Percentiles rank a stretch among this genome's conserved stretches.
Evolutionary conservation across 2,797 vertebrate species (phyloP).

Genomic region (Gallirallus australis): DNA sequence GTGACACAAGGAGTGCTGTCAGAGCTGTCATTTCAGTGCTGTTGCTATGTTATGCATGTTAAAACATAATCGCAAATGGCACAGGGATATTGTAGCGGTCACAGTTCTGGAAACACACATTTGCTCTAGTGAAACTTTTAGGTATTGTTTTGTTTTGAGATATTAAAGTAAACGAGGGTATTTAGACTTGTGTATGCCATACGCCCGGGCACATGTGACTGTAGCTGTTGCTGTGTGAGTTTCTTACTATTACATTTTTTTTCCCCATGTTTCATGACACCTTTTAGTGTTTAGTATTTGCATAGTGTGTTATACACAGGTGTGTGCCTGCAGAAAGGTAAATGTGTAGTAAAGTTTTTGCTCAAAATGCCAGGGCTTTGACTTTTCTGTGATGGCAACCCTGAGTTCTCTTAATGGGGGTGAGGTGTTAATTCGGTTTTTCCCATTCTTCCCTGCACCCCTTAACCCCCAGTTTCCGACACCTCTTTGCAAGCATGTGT

Average conservation of each 20-base stretch:
- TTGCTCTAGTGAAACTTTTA: not conserved
- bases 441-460: not conserved
- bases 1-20: slow-evolving; percentile 70
- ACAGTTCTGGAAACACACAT: not conserved
- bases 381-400: not conserved
- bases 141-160: not conserved
- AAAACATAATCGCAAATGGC: slow-evolving; percentile 57
- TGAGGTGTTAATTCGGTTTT: not conserved
- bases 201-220: not conserved
- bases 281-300: not conserved
- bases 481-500: not conserved
- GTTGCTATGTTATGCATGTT: slow-evolving; percentile 41
- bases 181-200: not conserved
- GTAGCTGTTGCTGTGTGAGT: not conserved
- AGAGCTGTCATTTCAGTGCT: slow-evolving; percentile 63
- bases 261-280: not conserved
- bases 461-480: not conserved
- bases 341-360: too few relatives aligned
- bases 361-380: not conserved
- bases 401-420: not conserved
- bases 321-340: not conserved
- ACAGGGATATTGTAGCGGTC: slow-evolving; percentile 12
- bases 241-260: not conserved
- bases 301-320: not conserved
- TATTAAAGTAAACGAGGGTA: not conserved